Evolutionary conservation across 37 sponge, comb jelly and placozoan genomes (phyloP).

Genomic region (Haliclona indistincta): DNA sequence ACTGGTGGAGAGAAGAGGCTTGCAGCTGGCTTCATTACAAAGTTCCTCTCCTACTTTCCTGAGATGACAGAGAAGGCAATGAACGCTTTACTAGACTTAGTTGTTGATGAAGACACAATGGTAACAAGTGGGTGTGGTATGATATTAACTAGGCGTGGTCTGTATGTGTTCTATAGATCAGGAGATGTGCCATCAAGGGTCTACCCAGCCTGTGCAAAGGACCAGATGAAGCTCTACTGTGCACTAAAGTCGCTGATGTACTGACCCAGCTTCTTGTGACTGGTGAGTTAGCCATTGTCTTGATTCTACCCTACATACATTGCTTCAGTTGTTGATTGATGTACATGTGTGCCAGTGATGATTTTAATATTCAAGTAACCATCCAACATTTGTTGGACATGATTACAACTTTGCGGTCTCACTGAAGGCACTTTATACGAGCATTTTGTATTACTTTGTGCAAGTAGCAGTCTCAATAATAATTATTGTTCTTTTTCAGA

Average conservation of each 20-base stretch:
- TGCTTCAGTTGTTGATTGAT: too few relatives aligned
- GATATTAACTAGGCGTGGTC: too few relatives aligned
- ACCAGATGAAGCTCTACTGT: not conserved
- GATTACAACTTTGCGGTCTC: too few relatives aligned
- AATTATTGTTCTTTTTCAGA: constrained; percentile 37
- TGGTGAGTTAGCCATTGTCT: too few relatives aligned
- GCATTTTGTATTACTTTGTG: too few relatives aligned
- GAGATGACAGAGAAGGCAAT: constrained; percentile 27
- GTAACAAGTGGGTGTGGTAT: too few relatives aligned
- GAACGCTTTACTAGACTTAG: constrained; percentile 56
- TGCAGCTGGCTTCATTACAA: constrained; percentile 59
- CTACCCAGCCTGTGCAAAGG: constrained; percentile 60
- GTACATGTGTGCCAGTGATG: too few relatives aligned
- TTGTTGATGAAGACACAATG: constrained; percentile 63
- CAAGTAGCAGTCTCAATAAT: too few relatives aligned
- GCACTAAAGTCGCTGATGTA: constrained; percentile 59
- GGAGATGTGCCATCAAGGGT: constrained; percentile 57
- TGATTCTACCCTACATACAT: too few relatives aligned
- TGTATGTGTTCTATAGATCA: constrained; percentile 31
- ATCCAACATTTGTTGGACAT: too few relatives aligned
- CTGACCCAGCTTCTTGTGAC: constrained; percentile 63
- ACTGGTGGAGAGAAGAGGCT: constrained; percentile 52
- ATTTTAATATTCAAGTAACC: too few relatives aligned
- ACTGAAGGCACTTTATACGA: too few relatives aligned
- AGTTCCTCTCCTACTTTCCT: constrained; percentile 52